A percentile compares a stretch with the other conserved stretches of the same genome.
Conservation (phyloP, 2,797 vertebrate species). For the Austrolebias charrua region DNA sequence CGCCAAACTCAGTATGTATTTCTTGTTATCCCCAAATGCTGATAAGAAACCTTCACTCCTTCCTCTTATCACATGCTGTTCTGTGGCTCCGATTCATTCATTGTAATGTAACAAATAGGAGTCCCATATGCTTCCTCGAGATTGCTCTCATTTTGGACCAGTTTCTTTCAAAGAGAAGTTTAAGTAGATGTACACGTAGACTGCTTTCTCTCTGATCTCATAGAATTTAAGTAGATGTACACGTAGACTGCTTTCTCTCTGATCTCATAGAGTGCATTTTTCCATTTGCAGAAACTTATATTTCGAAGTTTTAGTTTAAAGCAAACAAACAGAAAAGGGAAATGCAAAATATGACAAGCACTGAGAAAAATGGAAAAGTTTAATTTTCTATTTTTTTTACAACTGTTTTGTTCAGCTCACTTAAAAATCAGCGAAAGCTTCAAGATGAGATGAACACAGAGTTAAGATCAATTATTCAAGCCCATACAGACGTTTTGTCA, state of each 20-base stretch:
- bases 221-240: too few species aligned
- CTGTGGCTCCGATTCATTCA: slow-evolving; percentile 32
- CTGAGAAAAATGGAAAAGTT: neutral
- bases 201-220: slow-evolving; percentile 10
- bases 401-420: neutral
- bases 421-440: neutral
- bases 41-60: slow-evolving; percentile 52
- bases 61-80: slow-evolving; percentile 48
- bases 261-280: slow-evolving; percentile 24
- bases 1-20: slow-evolving; percentile 60
- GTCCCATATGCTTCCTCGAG: slow-evolving; percentile 10
- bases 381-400: neutral
- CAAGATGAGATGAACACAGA: neutral
- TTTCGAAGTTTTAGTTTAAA: slow-evolving; percentile 19
- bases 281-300: slow-evolving; percentile 18
- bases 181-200: slow-evolving; percentile 37
- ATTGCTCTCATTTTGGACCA: slow-evolving; percentile 10
- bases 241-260: too few species aligned
- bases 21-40: slow-evolving; percentile 51
- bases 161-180: slow-evolving; percentile 43
- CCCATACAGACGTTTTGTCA: neutral
- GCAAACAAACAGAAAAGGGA: slow-evolving; percentile 4
- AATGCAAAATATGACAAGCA: slow-evolving; percentile 21
- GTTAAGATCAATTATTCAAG: neutral
- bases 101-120: slow-evolving; percentile 42